These are phyloP conservation scores for Deilephila elpenor DNA, from an alignment of 2,888 invertebrate species.

Conservation along the genomic window DNA sequence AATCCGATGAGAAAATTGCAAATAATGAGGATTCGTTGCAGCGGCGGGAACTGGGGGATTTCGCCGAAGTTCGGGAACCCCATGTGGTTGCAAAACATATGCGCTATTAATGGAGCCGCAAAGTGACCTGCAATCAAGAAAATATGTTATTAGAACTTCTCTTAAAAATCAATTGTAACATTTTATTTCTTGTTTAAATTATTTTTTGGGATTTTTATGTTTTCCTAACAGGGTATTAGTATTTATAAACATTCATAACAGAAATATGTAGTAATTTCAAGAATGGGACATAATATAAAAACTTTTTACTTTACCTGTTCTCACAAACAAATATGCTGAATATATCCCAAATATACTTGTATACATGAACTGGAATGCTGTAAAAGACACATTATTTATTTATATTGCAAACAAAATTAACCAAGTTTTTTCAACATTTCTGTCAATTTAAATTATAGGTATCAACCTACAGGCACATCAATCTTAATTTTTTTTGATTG, in stretches of 20 bases:
- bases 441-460: not conserved
- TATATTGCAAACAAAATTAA: slow-evolving; percentile 24
- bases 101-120: slow-evolving; percentile 93
- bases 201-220: too few relatives aligned
- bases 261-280: not conserved
- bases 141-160: too few relatives aligned
- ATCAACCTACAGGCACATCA: too few relatives aligned
- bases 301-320: slow-evolving; percentile 87
- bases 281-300: slow-evolving; percentile 9
- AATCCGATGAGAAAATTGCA: slow-evolving; percentile 90
- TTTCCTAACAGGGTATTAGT: too few relatives aligned
- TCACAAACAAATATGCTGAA: slow-evolving; percentile 95
- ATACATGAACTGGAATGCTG: slow-evolving; percentile 95
- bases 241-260: not conserved
- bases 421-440: not conserved
- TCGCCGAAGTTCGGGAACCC: slow-evolving; percentile 95
- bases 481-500: not conserved
- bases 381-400: slow-evolving; percentile 46
- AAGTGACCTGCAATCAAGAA: slow-evolving; percentile 89
- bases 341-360: slow-evolving; percentile 97
- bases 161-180: too few relatives aligned
- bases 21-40: slow-evolving; percentile 86
- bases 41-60: slow-evolving; percentile 64
- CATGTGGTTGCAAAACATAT: slow-evolving; percentile 98
- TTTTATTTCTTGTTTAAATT: too few relatives aligned